phyloP scores from a whole-genome alignment of 30 jellyfish, hydroid and myxozoan genomes.

The Sanderia malayensis region DNA sequence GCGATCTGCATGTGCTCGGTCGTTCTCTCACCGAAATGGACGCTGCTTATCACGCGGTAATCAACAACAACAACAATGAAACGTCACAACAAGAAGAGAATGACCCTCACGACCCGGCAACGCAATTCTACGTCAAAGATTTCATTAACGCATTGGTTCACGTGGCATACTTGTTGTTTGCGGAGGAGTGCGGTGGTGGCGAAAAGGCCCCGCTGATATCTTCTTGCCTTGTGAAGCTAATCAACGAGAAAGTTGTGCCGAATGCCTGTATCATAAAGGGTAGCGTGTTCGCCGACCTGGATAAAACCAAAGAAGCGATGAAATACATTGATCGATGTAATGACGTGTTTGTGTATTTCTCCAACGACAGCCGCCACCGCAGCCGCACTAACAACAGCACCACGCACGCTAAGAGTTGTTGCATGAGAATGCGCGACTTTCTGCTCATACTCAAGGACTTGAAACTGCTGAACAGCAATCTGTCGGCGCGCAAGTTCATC shows the following conservation, averaged over 20 bases:
- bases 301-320: slow-evolving; percentile 43
- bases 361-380: too few species aligned
- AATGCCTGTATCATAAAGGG: slow-evolving; percentile 58
- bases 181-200: slow-evolving; percentile 13
- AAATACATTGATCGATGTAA: slow-evolving; percentile 40
- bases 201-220: slow-evolving; percentile 23
- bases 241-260: slow-evolving; percentile 38
- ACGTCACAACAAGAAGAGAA: too few species aligned
- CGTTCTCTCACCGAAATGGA: slow-evolving; percentile 52
- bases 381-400: background rate
- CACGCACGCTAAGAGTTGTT: background rate
- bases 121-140: slow-evolving; percentile 64
- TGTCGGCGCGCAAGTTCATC: slow-evolving; percentile 55
- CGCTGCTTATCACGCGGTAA: too few species aligned
- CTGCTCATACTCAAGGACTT: slow-evolving; percentile 61
- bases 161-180: slow-evolving; percentile 48
- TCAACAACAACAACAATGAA: slow-evolving; percentile 27
- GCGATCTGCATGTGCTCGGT: slow-evolving; percentile 52
- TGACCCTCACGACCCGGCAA: slow-evolving; percentile 41
- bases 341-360: slow-evolving; percentile 39
- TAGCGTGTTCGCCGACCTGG: slow-evolving; percentile 20
- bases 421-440: slow-evolving; percentile 50
- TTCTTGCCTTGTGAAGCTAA: slow-evolving; percentile 41
- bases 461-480: slow-evolving; percentile 28
- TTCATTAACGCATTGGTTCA: slow-evolving; percentile 49